A percentile compares a stretch with the other conserved stretches of the same genome.
phyloP scores from a whole-genome alignment of 2,888 invertebrate species.

The Ophion ventricosus region DNA sequence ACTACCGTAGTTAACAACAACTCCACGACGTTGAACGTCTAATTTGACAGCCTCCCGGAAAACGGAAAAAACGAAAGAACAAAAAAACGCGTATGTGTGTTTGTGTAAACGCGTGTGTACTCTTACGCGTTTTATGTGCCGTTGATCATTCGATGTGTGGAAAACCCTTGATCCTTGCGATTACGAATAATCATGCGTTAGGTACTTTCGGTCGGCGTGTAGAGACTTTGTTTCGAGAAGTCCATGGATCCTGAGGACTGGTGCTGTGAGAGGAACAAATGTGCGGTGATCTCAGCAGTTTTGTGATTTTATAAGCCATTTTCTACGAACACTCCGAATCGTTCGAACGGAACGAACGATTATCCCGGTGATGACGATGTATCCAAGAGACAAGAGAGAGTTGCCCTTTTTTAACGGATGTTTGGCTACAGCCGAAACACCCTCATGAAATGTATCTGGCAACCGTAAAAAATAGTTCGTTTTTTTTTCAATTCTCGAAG shows the following conservation, averaged over 20 bases:
- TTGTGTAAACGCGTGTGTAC: background rate
- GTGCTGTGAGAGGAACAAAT: too few relatives aligned
- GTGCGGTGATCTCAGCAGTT: conserved; percentile 9
- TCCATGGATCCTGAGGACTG: background rate
- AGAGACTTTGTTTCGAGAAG: conserved; percentile 25
- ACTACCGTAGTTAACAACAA: conserved; percentile 74
- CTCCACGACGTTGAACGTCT: conserved; percentile 69
- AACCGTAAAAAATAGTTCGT: background rate
- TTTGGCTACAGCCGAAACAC: background rate
- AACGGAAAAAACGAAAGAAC: background rate
- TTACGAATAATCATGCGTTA: background rate
- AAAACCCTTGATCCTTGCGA: too few relatives aligned
- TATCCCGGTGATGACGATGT: conserved; percentile 12
- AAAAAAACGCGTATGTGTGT: background rate
- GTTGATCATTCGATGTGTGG: background rate
- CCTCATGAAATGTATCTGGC: too few relatives aligned
- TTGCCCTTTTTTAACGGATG: background rate
- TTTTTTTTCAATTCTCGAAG: background rate
- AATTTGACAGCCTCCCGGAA: conserved; percentile 23
- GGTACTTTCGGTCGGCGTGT: conserved; percentile 18
- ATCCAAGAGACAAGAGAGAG: conserved; percentile 43
- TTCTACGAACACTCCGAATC: conserved; percentile 71
- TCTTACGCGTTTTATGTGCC: background rate
- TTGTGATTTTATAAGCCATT: conserved; percentile 75
- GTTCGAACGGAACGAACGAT: conserved; percentile 14